Evolutionary conservation across 2,888 invertebrate genomes (phyloP), one percentile per base, ranked within the genome.

Genomic region (Acleris cristana): DNA sequence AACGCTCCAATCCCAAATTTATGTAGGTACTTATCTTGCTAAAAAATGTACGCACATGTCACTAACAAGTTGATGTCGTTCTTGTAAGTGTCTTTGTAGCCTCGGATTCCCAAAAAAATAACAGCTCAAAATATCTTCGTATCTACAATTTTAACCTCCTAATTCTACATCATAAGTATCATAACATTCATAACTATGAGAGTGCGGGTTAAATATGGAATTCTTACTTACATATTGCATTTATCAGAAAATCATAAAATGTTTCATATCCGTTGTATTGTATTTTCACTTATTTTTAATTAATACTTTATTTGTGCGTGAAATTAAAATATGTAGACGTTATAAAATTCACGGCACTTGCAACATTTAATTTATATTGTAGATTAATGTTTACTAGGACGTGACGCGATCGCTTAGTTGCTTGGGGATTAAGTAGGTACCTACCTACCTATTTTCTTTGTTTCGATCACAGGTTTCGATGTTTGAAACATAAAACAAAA

Each of bases 251-350:
- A 49, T 14, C 64, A 65, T 65, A 59, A 65, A 65, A 58, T 45
- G 21, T 44, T 44, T 30, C 70, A 71, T 72, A 73, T 72, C 64
- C 59, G 69, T 53, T 65, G 40, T 40, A 64, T 71, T 71, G 61
- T 67, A 68, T 62, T 61, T 63, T 56, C n/a, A 65, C 52, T 76
- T 74, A 73, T 78, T 70, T 74, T 71, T 76, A 82, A 85, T 84
- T 83, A 84, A 82, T 85, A 82, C 53, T 83, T 81, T 82, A 81
- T 82, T 80, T 81, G 73, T 69, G 80, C 84, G 81, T 83, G 84
- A 83, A 84, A 85, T 85, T 83, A 84, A 84, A 83, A 81, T 78
- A 81, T 78, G 78, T 79, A 74, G 73, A 72, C 74, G 74, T 79
- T 77, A 76, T 76, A 73, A 77, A 77, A 74, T 76, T 78, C 76